Conservation (phyloP, 2,113 vertebrate species). For the Leuciscus idus region DNA sequence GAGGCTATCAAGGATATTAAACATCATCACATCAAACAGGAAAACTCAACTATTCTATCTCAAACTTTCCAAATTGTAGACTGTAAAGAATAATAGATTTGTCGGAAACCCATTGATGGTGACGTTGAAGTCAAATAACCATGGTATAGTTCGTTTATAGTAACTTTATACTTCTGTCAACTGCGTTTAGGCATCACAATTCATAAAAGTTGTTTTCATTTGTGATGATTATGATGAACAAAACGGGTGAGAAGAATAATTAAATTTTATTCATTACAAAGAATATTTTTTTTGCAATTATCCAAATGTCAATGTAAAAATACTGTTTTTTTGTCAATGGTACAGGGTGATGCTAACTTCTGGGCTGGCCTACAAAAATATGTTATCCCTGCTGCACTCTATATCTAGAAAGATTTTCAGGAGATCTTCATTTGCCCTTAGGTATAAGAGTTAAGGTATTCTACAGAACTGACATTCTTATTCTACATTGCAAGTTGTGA, state of each 20-base stretch:
- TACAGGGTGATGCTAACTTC: neutral
- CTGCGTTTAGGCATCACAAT: neutral
- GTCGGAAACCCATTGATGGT: neutral
- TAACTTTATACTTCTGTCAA: neutral
- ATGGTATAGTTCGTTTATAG: neutral
- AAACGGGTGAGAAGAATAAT: neutral
- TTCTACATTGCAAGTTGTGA: neutral
- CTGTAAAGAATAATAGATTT: neutral
- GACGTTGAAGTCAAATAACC: neutral
- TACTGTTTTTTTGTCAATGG: neutral
- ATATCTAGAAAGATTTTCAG: neutral
- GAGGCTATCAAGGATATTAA: neutral
- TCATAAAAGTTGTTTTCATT: neutral
- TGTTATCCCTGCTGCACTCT: neutral
- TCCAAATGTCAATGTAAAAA: neutral
- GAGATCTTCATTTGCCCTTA: neutral
- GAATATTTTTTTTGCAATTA: neutral
- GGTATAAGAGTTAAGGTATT: neutral
- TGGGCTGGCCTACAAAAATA: neutral
- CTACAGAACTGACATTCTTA: neutral
- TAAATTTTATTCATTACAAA: neutral
- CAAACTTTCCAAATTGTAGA: neutral
- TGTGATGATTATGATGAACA: neutral
- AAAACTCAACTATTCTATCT: too few species aligned
- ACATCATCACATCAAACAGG: neutral